Evolutionary conservation across 1,140 invertebrate species (phyloP), one percentile per base, ranked within the genome.

Genomic region (Drosophila sp.): DNA sequence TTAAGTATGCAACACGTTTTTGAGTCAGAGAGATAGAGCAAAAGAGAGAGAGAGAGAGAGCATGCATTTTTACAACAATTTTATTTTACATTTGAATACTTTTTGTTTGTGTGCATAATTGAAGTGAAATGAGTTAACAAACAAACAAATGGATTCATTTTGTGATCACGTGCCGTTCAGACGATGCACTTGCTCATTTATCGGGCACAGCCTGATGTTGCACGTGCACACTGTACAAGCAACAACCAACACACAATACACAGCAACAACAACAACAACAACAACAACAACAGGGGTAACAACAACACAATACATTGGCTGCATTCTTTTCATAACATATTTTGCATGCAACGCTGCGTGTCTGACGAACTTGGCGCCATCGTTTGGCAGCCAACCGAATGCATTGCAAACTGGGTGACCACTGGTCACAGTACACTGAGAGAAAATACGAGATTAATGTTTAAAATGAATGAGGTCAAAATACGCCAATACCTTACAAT

Each of bases 51-150:
- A n/a, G n/a, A n/a, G n/a, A n/a, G n/a, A n/a, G n/a, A n/a, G n/a
- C n/a, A n/a, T n/a, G n/a, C n/a, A n/a, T n/a, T 27, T 18, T 13
- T 25, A 27, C 48, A 50, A 59, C 71, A 34, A 63, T 70, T 72
- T 65, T 46, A 50, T 57, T 43, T 41, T 62, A 11, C 43, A 50
- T 70, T 58, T 69, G 66, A 43, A 54, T 71, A 54, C 48, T 65
- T 67, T 51, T 86, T 86, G 83, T 89, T 89, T 89, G 83, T 56
- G 38, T n/a, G 58, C 70, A 89, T 83, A 83, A 89, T 89, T 89
- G 83, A 79, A 76, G 81, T 89, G 80, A 89, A 89, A 89, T 80
- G 83, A 89, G 83, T 89, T 89, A 89, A 89, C 79, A 80, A 89
- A 89, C 83, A 89, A 89, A 89, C 78, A 66, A 72, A 72, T 66